phyloP scores from a whole-genome alignment of 1,140 invertebrate species.

The Drosophila pandora region DNA sequence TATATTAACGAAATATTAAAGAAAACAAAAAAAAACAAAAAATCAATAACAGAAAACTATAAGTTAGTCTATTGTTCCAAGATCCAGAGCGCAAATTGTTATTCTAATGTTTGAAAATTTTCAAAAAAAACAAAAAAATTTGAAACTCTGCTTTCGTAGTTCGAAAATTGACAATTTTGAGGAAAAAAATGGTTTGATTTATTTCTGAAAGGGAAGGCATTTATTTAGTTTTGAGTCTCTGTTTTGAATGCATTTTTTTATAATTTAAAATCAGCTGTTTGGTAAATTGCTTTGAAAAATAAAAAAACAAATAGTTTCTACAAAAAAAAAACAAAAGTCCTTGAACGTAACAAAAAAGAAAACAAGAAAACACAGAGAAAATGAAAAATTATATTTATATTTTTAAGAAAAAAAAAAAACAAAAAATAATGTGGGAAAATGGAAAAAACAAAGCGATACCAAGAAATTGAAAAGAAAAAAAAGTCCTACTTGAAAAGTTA shows the following conservation, averaged over 20 bases:
- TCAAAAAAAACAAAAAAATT: constrained; percentile 12
- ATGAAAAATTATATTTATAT: constrained; percentile 71
- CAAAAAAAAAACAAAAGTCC: constrained; percentile 27
- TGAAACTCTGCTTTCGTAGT: background rate
- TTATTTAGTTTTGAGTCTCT: constrained; percentile 70
- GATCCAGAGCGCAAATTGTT: constrained; percentile 74
- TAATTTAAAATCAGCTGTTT: constrained; percentile 25
- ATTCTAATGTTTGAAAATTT: constrained; percentile 57
- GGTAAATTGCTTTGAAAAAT: background rate
- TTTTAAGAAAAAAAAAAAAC: constrained; percentile 50
- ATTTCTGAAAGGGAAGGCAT: constrained; percentile 52
- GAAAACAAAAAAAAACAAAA: constrained; percentile 11
- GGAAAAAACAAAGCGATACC: constrained; percentile 9
- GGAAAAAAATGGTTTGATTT: constrained; percentile 11
- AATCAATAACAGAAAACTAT: constrained; percentile 33
- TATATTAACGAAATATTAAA: constrained; percentile 44
- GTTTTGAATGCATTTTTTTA: constrained; percentile 48
- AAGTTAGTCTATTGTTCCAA: constrained; percentile 64
- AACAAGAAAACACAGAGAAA: constrained; percentile 29
- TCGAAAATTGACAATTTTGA: background rate
- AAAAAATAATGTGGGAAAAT: constrained; percentile 16
- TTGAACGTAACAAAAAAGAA: constrained; percentile 47
- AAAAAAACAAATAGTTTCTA: constrained; percentile 51
- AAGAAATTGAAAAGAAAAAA: constrained; percentile 32
- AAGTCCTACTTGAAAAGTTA: constrained; percentile 79